These are phyloP conservation scores for Spheniscus mendiculus DNA, from an alignment of 2,113 vertebrate genomes.

Conservation along the genomic window DNA sequence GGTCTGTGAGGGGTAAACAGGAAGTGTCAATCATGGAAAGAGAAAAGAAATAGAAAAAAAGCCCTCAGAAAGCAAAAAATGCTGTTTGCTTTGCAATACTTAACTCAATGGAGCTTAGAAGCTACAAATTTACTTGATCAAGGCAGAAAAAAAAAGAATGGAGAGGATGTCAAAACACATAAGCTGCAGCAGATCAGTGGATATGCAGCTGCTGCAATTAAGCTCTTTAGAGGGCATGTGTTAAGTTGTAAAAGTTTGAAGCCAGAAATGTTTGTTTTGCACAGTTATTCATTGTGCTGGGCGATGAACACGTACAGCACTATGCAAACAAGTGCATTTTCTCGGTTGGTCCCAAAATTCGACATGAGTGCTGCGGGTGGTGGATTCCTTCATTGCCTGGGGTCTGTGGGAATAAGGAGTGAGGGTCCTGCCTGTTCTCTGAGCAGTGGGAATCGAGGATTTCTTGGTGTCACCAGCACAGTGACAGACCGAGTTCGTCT, in stretches of 20 bases:
- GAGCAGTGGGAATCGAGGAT: not conserved
- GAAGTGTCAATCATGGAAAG: slow-evolving; percentile 5
- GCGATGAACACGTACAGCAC: accelerated
- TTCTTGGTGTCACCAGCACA: not conserved
- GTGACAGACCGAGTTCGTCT: not conserved
- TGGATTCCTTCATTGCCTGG: not conserved
- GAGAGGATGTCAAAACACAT: slow-evolving; percentile 17
- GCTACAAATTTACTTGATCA: slow-evolving; percentile 37
- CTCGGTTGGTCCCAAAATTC: not conserved
- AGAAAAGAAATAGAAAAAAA: not conserved
- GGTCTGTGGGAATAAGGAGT: not conserved
- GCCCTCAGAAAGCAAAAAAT: slow-evolving; percentile 5
- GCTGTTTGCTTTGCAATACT: slow-evolving; percentile 22
- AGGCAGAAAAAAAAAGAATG: not conserved
- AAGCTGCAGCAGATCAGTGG: slow-evolving; percentile 25
- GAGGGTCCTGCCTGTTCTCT: not conserved
- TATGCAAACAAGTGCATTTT: not conserved
- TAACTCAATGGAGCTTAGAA: slow-evolving; percentile 10
- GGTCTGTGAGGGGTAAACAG: slow-evolving; percentile 17
- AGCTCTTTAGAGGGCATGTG: slow-evolving; percentile 22
- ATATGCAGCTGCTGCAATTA: slow-evolving; percentile 55
- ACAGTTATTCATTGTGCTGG: not conserved
- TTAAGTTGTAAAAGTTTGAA: slow-evolving; percentile 36
- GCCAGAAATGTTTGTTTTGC: slow-evolving; percentile 34
- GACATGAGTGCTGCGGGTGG: not conserved